A percentile compares a stretch with the other conserved stretches of the same genome.
These are phyloP conservation scores for Tonatia bakeri DNA, from an alignment of 2,113 vertebrate genomes.

Conservation along the genomic window DNA sequence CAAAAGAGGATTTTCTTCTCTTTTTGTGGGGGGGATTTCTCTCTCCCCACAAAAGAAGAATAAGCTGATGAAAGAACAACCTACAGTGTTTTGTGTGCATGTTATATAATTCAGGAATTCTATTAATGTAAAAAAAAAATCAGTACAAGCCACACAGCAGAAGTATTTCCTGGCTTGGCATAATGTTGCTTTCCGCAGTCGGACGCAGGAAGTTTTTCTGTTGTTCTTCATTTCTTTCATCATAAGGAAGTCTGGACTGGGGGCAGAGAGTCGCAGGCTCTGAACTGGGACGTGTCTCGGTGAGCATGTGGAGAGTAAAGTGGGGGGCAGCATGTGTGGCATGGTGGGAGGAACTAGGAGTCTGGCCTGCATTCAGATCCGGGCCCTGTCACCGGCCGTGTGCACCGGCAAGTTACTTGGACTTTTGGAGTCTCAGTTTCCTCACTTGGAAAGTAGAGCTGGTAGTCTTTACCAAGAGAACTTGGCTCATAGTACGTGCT, in stretches of 20 bases:
- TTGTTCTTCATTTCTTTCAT: neutral
- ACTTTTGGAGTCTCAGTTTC: neutral
- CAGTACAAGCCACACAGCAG: neutral
- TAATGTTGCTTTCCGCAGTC: neutral
- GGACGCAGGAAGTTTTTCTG: neutral
- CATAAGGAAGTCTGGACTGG: neutral
- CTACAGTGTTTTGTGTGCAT: neutral
- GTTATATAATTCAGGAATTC: slow-evolving; percentile 1
- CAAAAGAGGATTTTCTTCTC: neutral
- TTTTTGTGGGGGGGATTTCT: neutral
- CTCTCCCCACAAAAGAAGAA: neutral
- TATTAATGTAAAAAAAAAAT: neutral
- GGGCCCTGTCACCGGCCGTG: neutral
- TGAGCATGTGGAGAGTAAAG: neutral
- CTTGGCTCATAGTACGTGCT: neutral
- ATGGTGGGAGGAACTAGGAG: neutral
- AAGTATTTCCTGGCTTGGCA: slow-evolving; percentile 28
- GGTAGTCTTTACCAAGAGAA: neutral
- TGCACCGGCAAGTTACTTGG: neutral
- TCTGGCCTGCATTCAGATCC: neutral
- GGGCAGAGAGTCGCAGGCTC: neutral
- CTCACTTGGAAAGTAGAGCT: neutral
- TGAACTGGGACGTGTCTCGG: neutral
- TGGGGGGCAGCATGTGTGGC: neutral
- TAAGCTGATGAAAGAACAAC: neutral